Evolutionary conservation across 1,140 invertebrate species (phyloP), one percentile per base, ranked within the genome.

Genomic region (Ooceraea biroi): DNA sequence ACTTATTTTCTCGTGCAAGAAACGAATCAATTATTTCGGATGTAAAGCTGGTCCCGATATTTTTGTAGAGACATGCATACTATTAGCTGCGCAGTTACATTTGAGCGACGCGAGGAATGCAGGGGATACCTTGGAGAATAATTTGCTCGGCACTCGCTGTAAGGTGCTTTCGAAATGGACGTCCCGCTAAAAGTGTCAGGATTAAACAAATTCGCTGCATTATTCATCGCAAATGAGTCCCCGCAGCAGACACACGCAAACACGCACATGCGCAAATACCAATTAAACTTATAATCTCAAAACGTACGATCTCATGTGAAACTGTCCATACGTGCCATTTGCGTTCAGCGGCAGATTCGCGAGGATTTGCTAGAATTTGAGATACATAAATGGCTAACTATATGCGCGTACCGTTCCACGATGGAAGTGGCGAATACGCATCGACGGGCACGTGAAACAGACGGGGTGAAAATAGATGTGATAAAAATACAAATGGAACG

Each of bases 401-500:
- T 80, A 80, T 80, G 76, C 50, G n/a, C 65, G 76, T 55, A 78
- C 63, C 19, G 36, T n/a, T 78, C 41, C 41, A 46, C 50, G 50
- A 46, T 57, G 50, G 50, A 68, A 55, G 50, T 69, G 76, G 25
- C 50, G 76, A 71, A 44, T 22, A 19, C 76, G 74, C 74, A 48
- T 69, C 63, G 76, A 78, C 36, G 63, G 63, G 22, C 50, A 46
- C 25, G 65, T 22, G 76, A 30, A 66, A 87, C 73, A 63, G 80
- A 48, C 61, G 80, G 57, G 86, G 68, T 76, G 85, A 73, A 86
- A 87, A 87, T 87, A 87, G 85, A 88, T 71, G 85, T 87, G 82
- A 88, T 88, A 87, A 88, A 88, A 88, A 88, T 87, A 84, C 74
- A 74, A 80, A 74, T 86, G 69, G 41, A 77, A 77, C 41, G 68